Evolutionary conservation across 64 coral and sea anemone genomes (phyloP), one percentile per base, ranked within the genome.

Genomic region (Stichodactyla helianthus): DNA sequence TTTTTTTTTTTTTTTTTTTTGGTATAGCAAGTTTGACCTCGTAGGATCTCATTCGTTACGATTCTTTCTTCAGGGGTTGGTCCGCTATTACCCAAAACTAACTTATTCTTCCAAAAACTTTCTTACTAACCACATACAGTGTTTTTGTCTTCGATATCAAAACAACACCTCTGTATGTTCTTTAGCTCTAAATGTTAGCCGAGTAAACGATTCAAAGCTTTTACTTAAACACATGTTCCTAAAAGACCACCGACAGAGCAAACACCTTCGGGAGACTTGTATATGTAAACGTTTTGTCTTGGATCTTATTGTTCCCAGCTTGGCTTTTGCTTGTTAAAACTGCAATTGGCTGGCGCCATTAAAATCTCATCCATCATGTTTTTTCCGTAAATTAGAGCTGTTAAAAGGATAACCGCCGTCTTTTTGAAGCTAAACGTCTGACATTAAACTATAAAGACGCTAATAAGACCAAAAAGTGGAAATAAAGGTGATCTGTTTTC

Each of bases 391-490:
- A 74, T 74, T 74, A 74, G 8, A 74, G 23, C 68, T 74, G 22
- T n/a, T 74, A 11, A 74, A 74, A 35, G 68, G 68, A 74, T 74
- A 14, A 74, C 22, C 25, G 68, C 68, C 11, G 68, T 74, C 68
- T 13, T 31, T 74, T 31, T 74, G 4, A 2, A 31, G 10, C 22
- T 74, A 74, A 74, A 28, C 25, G 68, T 31, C 25, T 10, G 25
- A 74, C 68, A 74, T 74, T 74, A 74, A 74, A 74, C 25, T 74
- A 26, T 74, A 7, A 74, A 74, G 68, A 74, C 68, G 68, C 7
- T 74, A 28, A 74, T 74, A 74, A 74, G 22, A 14, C 10, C 22
- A 23, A 31, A 74, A 74, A 74, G 22, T 74, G 22, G 68, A 2
- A 74, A 74, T 27, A 28, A 23, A 9, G 23, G 25, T 27, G 68